phyloP scores from a whole-genome alignment of 1,140 invertebrate species.

The Bilobella aurantiaca region DNA sequence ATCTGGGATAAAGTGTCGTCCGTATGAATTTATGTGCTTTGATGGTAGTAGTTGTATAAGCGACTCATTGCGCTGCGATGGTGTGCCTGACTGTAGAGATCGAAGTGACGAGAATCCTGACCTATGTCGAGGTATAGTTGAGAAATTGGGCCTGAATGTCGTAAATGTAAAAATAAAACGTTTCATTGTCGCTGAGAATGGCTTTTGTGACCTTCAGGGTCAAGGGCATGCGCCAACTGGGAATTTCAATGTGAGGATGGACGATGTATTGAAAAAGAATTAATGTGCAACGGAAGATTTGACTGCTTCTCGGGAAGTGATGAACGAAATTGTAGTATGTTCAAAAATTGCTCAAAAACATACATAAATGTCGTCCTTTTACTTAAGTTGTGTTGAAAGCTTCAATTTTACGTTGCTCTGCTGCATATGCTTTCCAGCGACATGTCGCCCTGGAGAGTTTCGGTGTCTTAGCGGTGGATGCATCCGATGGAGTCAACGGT shows the following conservation, averaged over 20 bases:
- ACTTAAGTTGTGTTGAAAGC: not conserved
- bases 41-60: constrained; percentile 16
- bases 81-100: constrained; percentile 15
- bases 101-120: constrained; percentile 12
- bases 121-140: not conserved
- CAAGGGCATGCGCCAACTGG: constrained; percentile 13
- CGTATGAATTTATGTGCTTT: constrained; percentile 20
- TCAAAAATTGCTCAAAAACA: not conserved
- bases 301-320: constrained; percentile 43
- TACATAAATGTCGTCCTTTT: not conserved
- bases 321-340: constrained; percentile 33
- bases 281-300: constrained; percentile 17
- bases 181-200: not conserved
- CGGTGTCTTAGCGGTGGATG: not conserved
- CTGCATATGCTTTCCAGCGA: not conserved
- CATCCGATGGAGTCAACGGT: not conserved
- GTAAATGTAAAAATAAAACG: too few relatives aligned
- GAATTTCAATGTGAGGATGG: constrained; percentile 52
- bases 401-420: not conserved
- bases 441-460: not conserved
- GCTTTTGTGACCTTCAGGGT: not conserved
- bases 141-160: not conserved
- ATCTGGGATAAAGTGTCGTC: not conserved
- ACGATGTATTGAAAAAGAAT: constrained; percentile 20
- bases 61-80: constrained; percentile 13